Evolutionary conservation across 2,113 vertebrate genomes (phyloP), one percentile per base, ranked within the genome.

Genomic region (Meles meles): DNA sequence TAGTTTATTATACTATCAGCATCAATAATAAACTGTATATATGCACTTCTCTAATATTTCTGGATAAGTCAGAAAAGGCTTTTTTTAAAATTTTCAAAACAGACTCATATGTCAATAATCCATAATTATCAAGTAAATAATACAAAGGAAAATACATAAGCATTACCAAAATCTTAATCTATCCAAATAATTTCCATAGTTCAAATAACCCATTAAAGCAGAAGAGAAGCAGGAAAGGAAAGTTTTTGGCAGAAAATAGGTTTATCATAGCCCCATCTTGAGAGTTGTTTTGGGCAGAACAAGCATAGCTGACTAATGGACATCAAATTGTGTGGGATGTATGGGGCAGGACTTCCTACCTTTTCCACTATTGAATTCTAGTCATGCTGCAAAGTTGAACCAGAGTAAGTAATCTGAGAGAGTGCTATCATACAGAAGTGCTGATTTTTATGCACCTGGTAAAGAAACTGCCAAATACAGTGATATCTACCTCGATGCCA

Each of bases 1-100:
- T 29, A 85, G 31, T 42, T 94, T 67, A 49, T 77, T 39, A 31
- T 84, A 34, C 20, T 74, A 21, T 14, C 12, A 47, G 84, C 97
- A 98, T 98, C 98, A 98, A 98, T 96, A 98, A 98, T 67, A 82
- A 5, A 37, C 18, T 47, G 74, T 25, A 89, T 63, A 98, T 97
- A 96, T 98, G 88, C 96, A 98, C 88, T 99, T 98, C 59, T 96
- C 97, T 0, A 65, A 96, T 97, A 86, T 98, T 99, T 98, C 98
- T 97, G 98, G 98, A 98, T 98, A 98, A 99, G 97, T 94, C 98
- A 98, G 82, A 97, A 98, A 98, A 55, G 79, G 47, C 91, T 55
- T 93, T 94, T 96, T 87, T 44, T 86, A 97, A 17, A 55, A 95
- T 91, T 76, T 79, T 77, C 55, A 86, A 49, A 99, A 98, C 9